Evolutionary conservation across 2,797 vertebrate species (phyloP), one percentile per base, ranked within the genome.

Genomic region (Gouania willdenowi): DNA sequence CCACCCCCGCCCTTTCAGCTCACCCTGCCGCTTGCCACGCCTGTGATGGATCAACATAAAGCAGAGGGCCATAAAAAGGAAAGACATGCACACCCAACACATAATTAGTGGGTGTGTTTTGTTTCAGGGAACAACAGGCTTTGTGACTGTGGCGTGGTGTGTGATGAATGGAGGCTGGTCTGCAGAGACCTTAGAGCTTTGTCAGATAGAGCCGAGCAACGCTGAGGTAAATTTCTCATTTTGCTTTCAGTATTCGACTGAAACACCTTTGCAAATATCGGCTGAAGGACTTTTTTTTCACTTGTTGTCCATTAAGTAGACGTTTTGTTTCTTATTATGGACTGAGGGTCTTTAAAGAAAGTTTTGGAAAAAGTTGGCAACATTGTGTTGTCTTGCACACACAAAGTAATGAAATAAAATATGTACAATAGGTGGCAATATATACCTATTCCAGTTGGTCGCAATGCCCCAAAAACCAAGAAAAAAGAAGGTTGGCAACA

Each of bases 11-110:
- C 60, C 57, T 24, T n/a, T n/a, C 40, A n/a, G 3, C 52, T 30
- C 28, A 7, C 41, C 30, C 31, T 7, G 25, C 42, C 36, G 17
- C 44, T 26, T 47, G 2, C n/a, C 3, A 1, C 28, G 3, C 35
- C 5, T 14, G 72, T 88, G 81, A 89, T 85, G 82, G 81, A 88
- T 86, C 63, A 72, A 46, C 19, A 16, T 38, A 10, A 54, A 41
- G 56, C 65, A 43, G 33, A 57, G 26, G 38, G 41, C 29, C 37
- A 37, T 22, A 52, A 35, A 67, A 36, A 36, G 26, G 45, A 49
- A 45, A 41, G 40, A n/a, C n/a, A n/a, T n/a, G 18, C 64, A 59
- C 43, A 58, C 42, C 57, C 43, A 37, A 45, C 29, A 50, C 44
- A 62, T 59, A 66, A 57, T 69, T 54, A 52, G 47, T 22, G 43